Base-by-base conservation (phyloP, 2,797 vertebrate species). In the Sandelia bainsii region DNA sequence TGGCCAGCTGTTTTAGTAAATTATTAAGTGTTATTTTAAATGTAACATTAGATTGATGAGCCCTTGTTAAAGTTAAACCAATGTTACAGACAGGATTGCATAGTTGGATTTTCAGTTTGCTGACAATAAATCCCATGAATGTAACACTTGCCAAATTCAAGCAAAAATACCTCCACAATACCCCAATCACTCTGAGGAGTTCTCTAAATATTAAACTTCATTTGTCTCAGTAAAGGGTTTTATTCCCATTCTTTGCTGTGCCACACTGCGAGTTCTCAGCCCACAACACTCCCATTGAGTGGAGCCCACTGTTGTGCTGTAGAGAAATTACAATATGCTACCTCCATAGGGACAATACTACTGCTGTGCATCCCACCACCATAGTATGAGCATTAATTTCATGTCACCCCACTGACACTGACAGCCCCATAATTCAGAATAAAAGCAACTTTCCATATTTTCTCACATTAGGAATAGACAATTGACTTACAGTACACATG, bases 391-490 rank as follows among this genome's bases (percentile, higher is more conserved):
- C 71, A 72, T 73, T 11, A 49, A 60, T 63, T 50, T 50, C 25
- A 53, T 57, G 37, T 53, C 40, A 57, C 8, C 11, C 19, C 29
- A 54, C 17, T 69, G 32, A 68, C 13, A 52, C 3, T 49, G 51
- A 74, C 49, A 54, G 9, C 6, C 67, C 11, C 73, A 10, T 69
- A 73, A 65, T 7, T 25, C 53, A 53, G n/a, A 48, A 70, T 70
- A 72, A 54, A 60, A 58, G 14, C 57, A n/a, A 49, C 34, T 75
- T 69, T 72, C 46, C 46, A 63, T 71, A 45, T 69, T 64, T 69
- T 66, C 23, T 29, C n/a, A 51, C 61, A 66, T 59, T 53, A 72
- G 62, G 44, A 8, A 63, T 53, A 58, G 9, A 14, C 6, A 29
- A 10, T 34, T 34, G 32, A 34, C 6, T 34, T 34, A 34, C 25